A percentile compares a stretch with the other conserved stretches of the same genome.
Conservation (phyloP, 2,113 vertebrate species). For the Trogon melanurus region DNA sequence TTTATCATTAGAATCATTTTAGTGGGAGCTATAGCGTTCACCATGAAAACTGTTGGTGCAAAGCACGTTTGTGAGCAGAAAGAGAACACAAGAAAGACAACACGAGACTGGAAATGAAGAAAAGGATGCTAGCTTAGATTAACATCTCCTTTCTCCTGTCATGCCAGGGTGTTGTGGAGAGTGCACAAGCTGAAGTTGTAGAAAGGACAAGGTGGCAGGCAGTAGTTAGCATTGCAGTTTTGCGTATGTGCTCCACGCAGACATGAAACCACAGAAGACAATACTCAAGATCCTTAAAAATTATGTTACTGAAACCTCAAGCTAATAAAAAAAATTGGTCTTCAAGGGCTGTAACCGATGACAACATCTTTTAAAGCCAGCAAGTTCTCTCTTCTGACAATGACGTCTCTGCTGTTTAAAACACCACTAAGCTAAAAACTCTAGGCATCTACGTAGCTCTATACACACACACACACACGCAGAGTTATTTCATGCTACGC, state of each 20-base stretch:
- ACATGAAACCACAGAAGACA: neutral
- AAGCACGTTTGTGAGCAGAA: neutral
- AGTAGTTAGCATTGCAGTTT: neutral
- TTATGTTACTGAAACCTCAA: neutral
- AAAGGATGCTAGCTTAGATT: neutral
- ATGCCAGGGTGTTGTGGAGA: neutral
- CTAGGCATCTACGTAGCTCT: neutral
- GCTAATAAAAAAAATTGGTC: neutral
- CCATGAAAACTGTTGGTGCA: neutral
- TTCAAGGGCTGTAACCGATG: neutral
- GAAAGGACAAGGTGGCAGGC: neutral
- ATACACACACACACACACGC: neutral
- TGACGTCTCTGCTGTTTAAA: neutral
- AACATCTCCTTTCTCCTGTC: neutral
- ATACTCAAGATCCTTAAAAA: neutral
- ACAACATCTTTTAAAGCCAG: neutral
- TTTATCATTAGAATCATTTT: neutral
- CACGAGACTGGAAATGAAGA: neutral
- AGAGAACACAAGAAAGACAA: neutral
- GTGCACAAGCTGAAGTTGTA: neutral
- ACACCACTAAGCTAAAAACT: neutral
- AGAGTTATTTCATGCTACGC: neutral
- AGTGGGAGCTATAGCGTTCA: neutral
- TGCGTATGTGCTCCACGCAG: neutral
- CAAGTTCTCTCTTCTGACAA: neutral